Percentiles rank a stretch among this genome's conserved stretches.
phyloP scores from a whole-genome alignment of 2,797 vertebrate species.

The Scleropages formosus region DNA sequence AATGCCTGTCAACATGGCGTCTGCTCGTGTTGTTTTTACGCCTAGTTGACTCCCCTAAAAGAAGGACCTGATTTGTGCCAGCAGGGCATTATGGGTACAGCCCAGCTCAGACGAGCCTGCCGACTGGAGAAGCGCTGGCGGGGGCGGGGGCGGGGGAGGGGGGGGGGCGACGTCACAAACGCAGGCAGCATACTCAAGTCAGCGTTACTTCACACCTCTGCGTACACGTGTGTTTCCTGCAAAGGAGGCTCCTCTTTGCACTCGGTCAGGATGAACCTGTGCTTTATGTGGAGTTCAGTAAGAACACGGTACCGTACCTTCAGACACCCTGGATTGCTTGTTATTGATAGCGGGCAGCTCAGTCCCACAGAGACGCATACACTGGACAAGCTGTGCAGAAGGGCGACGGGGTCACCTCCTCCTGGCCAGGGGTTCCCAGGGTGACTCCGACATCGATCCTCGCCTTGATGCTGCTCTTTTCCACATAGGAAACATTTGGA shows the following conservation, averaged over 20 bases:
- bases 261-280: neutral
- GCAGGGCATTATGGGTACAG: conserved; percentile 35
- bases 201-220: conserved; percentile 37
- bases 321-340: no score
- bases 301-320: no score
- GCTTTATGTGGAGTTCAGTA: no score
- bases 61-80: neutral
- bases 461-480: no score
- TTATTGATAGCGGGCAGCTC: no score
- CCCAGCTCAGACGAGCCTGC: conserved; percentile 21
- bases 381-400: no score
- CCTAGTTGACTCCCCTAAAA: neutral
- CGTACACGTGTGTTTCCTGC: neutral
- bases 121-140: conserved; percentile 26
- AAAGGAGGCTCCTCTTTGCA: neutral
- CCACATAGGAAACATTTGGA: no score
- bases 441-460: no score
- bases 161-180: conserved; percentile 35
- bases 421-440: no score
- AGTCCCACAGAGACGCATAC: no score
- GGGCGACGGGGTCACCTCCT: no score
- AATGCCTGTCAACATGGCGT: conserved; percentile 39
- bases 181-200: conserved; percentile 36
- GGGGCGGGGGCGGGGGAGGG: no score
- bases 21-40: neutral